A percentile compares a stretch with the other conserved stretches of the same genome.
phyloP scores from a whole-genome alignment of 2,113 vertebrate genomes.

The Rostratula benghalensis region DNA sequence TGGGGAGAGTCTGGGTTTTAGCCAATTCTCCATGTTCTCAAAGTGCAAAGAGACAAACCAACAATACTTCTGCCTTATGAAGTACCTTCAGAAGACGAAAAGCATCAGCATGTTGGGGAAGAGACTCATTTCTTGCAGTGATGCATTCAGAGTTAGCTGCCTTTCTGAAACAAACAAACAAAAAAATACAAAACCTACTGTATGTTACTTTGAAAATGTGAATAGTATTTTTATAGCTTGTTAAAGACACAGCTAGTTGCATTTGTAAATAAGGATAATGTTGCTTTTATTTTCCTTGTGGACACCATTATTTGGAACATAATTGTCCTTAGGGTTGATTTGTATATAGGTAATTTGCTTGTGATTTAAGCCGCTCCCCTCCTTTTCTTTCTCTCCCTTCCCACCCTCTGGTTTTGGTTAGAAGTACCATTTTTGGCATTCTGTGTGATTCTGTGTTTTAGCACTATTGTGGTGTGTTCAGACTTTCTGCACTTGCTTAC shows the following conservation, averaged over 20 bases:
- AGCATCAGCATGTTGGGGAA: conserved; percentile 35
- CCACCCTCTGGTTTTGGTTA: conserved; percentile 71
- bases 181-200: conserved; percentile 79
- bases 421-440: conserved; percentile 77
- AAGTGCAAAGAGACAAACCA: neutral
- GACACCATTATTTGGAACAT: conserved; percentile 82
- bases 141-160: conserved; percentile 84
- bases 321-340: conserved; percentile 84
- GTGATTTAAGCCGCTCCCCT: conserved; percentile 74
- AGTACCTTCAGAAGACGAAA: conserved; percentile 57
- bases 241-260: conserved; percentile 83
- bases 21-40: neutral
- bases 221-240: conserved; percentile 99
- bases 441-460: conserved; percentile 80
- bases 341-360: conserved; percentile 91
- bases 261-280: conserved; percentile 91
- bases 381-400: conserved; percentile 64
- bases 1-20: neutral
- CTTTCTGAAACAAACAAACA: conserved; percentile 76
- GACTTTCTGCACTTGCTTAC: conserved; percentile 83
- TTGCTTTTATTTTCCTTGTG: conserved; percentile 80
- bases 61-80: conserved; percentile 18
- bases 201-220: conserved; percentile 95
- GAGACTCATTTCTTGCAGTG: conserved; percentile 53
- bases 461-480: conserved; percentile 85